Percentiles rank a stretch among this genome's conserved stretches.
Conservation (phyloP, 2,113 vertebrate genomes). For the Solea solea region DNA sequence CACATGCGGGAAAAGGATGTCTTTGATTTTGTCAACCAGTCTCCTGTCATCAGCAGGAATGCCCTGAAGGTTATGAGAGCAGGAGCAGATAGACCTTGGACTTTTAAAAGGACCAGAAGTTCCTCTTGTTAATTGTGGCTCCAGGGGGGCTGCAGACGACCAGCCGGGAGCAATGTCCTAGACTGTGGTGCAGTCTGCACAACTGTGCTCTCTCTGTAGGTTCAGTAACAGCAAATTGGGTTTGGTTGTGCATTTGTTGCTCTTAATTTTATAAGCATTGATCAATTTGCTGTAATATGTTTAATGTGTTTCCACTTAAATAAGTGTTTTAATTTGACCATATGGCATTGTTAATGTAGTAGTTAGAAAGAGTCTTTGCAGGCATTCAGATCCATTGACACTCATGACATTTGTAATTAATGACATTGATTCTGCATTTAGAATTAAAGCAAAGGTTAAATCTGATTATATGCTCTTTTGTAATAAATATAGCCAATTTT, state of each 20-base stretch:
- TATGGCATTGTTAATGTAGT: constrained; percentile 7
- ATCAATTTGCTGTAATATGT: constrained; percentile 19
- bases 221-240: constrained; percentile 22
- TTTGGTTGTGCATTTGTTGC: constrained; percentile 20
- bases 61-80: constrained; percentile 4
- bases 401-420: not conserved
- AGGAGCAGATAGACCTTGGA: constrained; percentile 1
- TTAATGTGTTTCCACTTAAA: constrained; percentile 28
- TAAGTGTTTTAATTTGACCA: constrained; percentile 3
- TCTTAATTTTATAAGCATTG: constrained; percentile 23
- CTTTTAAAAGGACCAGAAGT: constrained; percentile 1
- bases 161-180: not conserved
- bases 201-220: constrained; percentile 9
- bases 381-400: not conserved
- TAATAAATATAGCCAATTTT: constrained; percentile 33
- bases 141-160: constrained; percentile 9
- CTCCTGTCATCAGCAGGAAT: constrained; percentile 34
- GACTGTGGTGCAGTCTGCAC: constrained; percentile 19
- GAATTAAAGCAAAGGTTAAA: constrained; percentile 22
- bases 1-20: constrained; percentile 45
- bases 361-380: constrained; percentile 6
- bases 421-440: constrained; percentile 10
- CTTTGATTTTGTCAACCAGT: constrained; percentile 34
- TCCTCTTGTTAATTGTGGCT: constrained; percentile 9
- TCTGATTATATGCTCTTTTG: constrained; percentile 17